phyloP scores from a whole-genome alignment of 2,888 invertebrate genomes.

The Diachrysia chrysitis region DNA sequence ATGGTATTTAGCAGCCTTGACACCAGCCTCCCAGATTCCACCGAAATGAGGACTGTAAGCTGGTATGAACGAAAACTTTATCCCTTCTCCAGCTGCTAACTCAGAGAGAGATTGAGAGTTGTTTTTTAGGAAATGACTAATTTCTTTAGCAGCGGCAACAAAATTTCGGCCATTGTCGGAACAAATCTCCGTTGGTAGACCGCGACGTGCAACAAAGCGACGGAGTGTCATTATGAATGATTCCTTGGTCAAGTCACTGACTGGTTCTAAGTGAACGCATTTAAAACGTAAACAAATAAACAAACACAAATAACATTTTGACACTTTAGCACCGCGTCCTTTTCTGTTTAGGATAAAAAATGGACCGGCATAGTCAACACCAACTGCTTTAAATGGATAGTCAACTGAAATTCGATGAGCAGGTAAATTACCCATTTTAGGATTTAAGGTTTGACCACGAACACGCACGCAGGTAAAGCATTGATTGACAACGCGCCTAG shows the following conservation, averaged over 20 bases:
- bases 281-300: slow-evolving; percentile 38
- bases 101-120: slow-evolving; percentile 28
- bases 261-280: slow-evolving; percentile 22
- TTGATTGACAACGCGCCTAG: slow-evolving; percentile 35
- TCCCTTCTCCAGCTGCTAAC: slow-evolving; percentile 51
- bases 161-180: slow-evolving; percentile 63
- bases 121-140: slow-evolving; percentile 19
- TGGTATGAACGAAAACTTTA: slow-evolving; percentile 54
- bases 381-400: slow-evolving; percentile 44
- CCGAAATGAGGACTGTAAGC: slow-evolving; percentile 57
- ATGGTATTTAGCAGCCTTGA: slow-evolving; percentile 42
- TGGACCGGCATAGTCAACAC: slow-evolving; percentile 22
- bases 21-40: slow-evolving; percentile 5
- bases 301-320: slow-evolving; percentile 52
- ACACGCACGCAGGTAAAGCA: slow-evolving; percentile 36
- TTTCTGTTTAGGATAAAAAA: slow-evolving; percentile 26
- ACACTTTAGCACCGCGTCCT: slow-evolving; percentile 44
- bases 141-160: slow-evolving; percentile 54
- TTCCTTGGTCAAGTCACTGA: slow-evolving; percentile 53
- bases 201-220: slow-evolving; percentile 60
- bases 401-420: slow-evolving; percentile 37
- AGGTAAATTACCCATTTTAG: slow-evolving; percentile 60
- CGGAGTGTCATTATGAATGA: slow-evolving; percentile 55
- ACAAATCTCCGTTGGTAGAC: too few relatives aligned
- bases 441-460: slow-evolving; percentile 43